Evolutionary conservation across 2,113 vertebrate genomes (phyloP).

Genomic region (Taurulus bubalis): DNA sequence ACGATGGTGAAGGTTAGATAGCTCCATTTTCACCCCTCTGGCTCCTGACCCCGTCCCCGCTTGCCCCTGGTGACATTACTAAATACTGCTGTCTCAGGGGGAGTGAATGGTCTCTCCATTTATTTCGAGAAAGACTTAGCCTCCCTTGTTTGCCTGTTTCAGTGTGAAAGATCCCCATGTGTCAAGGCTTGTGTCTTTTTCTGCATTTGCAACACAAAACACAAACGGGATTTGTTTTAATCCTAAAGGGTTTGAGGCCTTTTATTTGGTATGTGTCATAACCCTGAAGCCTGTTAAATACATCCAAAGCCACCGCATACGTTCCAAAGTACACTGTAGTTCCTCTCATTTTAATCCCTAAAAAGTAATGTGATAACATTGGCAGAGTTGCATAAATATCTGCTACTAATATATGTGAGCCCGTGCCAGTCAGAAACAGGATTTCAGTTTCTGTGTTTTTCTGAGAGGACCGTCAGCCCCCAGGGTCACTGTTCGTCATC

Average conservation of each 20-base stretch:
- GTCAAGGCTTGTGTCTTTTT: neutral
- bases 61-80: conserved; percentile 83
- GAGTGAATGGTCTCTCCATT: conserved; percentile 76
- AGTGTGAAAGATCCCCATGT: neutral
- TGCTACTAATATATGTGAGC: conserved; percentile 24
- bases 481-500: conserved; percentile 16
- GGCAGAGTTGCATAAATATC: conserved; percentile 38
- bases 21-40: conserved; percentile 77
- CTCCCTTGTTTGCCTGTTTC: conserved; percentile 51
- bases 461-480: conserved; percentile 10
- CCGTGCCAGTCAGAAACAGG: conserved; percentile 23
- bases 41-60: conserved; percentile 60
- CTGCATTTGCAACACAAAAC: conserved; percentile 1
- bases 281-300: conserved; percentile 20
- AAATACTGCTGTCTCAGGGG: conserved; percentile 81
- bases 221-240: neutral
- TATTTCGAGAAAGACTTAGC: conserved; percentile 63
- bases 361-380: conserved; percentile 19
- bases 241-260: conserved; percentile 1
- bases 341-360: conserved; percentile 14
- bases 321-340: conserved; percentile 24
- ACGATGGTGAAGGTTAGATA: conserved; percentile 81
- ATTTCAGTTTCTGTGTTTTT: conserved; percentile 22
- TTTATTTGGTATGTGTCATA: conserved; percentile 14
- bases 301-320: conserved; percentile 13